Base-by-base conservation (phyloP, 2,113 vertebrate genomes). In the Epinephelus moara region DNA sequence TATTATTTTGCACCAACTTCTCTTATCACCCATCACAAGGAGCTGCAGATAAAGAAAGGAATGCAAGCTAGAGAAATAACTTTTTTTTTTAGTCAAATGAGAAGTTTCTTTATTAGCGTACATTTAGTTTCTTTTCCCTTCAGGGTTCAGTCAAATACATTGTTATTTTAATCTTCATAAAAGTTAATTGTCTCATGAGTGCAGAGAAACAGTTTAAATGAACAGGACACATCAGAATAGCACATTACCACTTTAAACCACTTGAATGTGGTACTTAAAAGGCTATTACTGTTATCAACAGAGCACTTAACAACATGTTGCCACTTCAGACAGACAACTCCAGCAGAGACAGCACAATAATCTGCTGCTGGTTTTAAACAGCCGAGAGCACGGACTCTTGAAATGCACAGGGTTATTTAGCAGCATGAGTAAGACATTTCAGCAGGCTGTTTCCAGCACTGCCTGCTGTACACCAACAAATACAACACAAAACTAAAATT, bases 281-380 rank as follows among this genome's bases (percentile, higher is more conserved):
- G 82, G 78, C 80, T 12, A 49, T 82, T 71, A 82, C 63, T 79
- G 77, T 60, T 79, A 81, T 84, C 77, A 81, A 8, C 66, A 12
- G 63, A 75, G 66, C 87, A 21, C 82, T 75, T 66, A 85, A 83
- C 72, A 72, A 73, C 55, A 52, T 64, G 84, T 45, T 77, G 23
- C 68, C 81, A 27, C 70, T 63, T 69, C 52, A 79, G 30, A 69
- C 21, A 3, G 45, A 18, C 15, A 2, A 72, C 72, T 70, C n/a
- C 63, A 37, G n/a, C 79, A 49, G 73, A 63, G 49, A 66, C 61
- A 2, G 9, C 11, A 1, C 27, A 67, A 74, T 52, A 13, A 78
- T 3, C 50, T 56, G 75, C 74, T 77, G 78, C 70, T 57, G 78
- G 2, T 47, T 66, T 30, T 2, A 7, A 78, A 85, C 66, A 45